Percentiles rank a stretch among this genome's conserved stretches.
Conservation (phyloP, 1,140 invertebrate species). For the Sminthurides bifidus region DNA sequence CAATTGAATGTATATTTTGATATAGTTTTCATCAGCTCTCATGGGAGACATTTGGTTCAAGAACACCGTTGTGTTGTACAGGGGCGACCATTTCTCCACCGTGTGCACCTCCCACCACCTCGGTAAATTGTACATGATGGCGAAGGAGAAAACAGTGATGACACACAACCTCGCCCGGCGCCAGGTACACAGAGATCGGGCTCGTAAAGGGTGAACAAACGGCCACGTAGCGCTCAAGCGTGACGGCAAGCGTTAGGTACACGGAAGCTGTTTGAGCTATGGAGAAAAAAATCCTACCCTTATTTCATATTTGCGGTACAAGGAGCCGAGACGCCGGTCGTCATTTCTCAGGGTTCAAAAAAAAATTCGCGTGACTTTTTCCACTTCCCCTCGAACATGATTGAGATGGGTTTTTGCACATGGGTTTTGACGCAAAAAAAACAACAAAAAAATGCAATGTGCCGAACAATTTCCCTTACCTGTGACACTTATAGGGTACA, state of each 20-base stretch:
- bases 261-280: constrained; percentile 67
- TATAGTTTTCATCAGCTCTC: constrained; percentile 58
- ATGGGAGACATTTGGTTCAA: constrained; percentile 56
- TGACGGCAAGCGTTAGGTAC: constrained; percentile 89
- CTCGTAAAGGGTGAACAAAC: constrained; percentile 86
- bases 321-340: too few relatives aligned
- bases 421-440: not conserved
- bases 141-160: constrained; percentile 64
- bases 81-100: not conserved
- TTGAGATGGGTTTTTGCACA: too few relatives aligned
- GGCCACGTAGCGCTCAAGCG: constrained; percentile 87
- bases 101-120: constrained; percentile 43
- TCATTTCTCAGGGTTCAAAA: too few relatives aligned
- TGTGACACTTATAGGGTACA: constrained; percentile 29
- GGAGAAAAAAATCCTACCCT: constrained; percentile 2
- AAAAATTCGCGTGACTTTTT: too few relatives aligned
- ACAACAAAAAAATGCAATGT: not conserved
- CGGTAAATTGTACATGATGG: constrained; percentile 76
- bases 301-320: too few relatives aligned
- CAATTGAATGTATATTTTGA: constrained; percentile 80
- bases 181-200: constrained; percentile 79
- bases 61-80: constrained; percentile 36
- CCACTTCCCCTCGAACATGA: too few relatives aligned
- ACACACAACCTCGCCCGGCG: constrained; percentile 75
- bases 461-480: constrained; percentile 9